phyloP scores from a whole-genome alignment of 2,113 vertebrate species.

The Cercocebus atys region DNA sequence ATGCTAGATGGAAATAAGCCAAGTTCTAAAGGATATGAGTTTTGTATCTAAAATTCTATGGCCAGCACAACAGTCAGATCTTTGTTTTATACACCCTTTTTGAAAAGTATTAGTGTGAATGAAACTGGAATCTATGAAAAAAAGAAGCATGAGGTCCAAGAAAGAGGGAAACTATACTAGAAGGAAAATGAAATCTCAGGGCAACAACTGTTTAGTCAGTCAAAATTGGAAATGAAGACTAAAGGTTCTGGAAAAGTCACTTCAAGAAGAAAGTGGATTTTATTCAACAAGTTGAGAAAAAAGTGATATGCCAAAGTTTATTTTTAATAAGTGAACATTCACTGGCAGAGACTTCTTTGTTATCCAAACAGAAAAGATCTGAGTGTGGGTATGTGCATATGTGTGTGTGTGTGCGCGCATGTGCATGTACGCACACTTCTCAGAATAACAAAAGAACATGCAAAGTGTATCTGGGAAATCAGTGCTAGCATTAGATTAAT shows the following conservation, averaged over 20 bases:
- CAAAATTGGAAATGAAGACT: neutral
- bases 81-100: neutral
- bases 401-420: neutral
- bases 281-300: neutral
- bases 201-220: neutral
- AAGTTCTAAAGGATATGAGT: neutral
- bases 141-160: neutral
- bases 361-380: neutral
- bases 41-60: neutral
- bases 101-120: neutral
- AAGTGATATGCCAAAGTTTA: neutral
- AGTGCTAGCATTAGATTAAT: neutral
- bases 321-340: neutral
- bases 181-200: neutral
- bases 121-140: neutral
- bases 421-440: neutral
- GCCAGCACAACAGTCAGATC: neutral
- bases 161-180: neutral
- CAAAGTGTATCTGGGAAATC: neutral
- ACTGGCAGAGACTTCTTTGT: neutral
- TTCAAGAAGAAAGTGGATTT: neutral
- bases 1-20: neutral
- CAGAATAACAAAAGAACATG: neutral
- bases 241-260: neutral
- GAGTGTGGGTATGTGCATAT: neutral